Percentiles rank a stretch among this genome's conserved stretches.
Evolutionary conservation across 2,888 invertebrate species (phyloP).

Genomic region (Lottia gigantea): DNA sequence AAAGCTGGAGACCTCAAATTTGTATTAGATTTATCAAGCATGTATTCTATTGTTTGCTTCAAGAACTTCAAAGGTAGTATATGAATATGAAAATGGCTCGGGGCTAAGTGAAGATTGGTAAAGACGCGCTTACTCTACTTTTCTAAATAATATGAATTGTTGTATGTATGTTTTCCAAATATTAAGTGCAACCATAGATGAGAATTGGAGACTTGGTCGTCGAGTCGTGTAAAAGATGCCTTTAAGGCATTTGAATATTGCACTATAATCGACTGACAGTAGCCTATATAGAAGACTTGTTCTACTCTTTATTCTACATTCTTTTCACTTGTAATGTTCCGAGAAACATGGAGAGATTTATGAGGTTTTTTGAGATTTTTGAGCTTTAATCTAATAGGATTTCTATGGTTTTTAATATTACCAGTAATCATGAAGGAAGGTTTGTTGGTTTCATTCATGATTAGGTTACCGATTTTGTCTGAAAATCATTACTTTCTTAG

Average conservation of each 20-base stretch:
- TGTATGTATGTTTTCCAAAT: conserved; percentile 20
- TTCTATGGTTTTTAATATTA: neutral
- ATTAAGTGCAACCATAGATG: conserved; percentile 14
- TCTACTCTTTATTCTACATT: neutral
- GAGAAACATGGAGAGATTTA: neutral
- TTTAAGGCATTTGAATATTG: conserved; percentile 17
- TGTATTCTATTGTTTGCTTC: conserved; percentile 11
- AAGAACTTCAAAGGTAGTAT: conserved; percentile 15
- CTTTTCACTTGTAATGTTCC: neutral
- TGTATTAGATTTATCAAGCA: conserved; percentile 15
- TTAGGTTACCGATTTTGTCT: conserved; percentile 10
- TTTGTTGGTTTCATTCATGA: neutral
- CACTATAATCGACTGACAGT: neutral
- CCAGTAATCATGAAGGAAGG: neutral
- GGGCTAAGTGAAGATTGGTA: conserved; percentile 16
- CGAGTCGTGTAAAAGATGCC: conserved; percentile 19
- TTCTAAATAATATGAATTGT: conserved; percentile 10
- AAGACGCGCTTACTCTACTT: conserved; percentile 10
- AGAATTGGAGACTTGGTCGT: conserved; percentile 6
- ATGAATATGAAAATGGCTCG: conserved; percentile 17
- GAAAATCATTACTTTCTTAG: conserved; percentile 2
- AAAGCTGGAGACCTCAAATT: conserved; percentile 6
- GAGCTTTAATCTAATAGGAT: too few relatives aligned
- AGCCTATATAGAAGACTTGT: neutral
- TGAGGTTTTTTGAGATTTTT: too few relatives aligned